phyloP scores from a whole-genome alignment of 2,113 vertebrate genomes.

The Genyomyrus donnyi region DNA sequence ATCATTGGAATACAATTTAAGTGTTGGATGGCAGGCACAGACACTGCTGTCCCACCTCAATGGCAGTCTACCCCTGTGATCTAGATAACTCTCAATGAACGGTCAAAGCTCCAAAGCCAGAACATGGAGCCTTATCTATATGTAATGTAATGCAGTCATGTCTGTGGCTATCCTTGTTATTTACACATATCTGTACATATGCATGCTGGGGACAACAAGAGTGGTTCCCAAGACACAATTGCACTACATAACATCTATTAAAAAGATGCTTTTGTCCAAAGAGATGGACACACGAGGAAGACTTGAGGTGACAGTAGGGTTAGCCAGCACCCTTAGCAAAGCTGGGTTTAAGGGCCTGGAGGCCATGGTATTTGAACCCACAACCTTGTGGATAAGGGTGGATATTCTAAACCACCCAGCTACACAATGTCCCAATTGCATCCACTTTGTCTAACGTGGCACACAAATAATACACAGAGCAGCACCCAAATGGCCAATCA shows the following conservation, averaged over 20 bases:
- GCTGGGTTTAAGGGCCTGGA: background rate
- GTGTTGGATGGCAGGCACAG: background rate
- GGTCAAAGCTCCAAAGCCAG: background rate
- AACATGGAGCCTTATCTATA: background rate
- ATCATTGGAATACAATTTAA: background rate
- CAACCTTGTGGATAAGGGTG: background rate
- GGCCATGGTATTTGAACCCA: background rate
- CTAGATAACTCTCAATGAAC: background rate
- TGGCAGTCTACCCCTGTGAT: background rate
- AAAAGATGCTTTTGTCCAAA: background rate
- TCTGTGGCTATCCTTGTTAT: background rate
- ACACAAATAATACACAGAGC: background rate
- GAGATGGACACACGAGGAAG: background rate
- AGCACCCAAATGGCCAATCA: background rate
- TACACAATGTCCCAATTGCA: background rate
- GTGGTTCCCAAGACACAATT: background rate
- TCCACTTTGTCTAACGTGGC: background rate
- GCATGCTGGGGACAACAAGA: background rate
- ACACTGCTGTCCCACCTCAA: background rate
- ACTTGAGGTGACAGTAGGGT: background rate
- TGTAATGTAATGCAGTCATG: background rate
- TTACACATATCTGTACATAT: background rate
- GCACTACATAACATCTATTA: background rate
- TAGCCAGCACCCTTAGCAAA: background rate
- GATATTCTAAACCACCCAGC: background rate